Evolutionary conservation across 2,888 invertebrate species (phyloP), one percentile per base, ranked within the genome.

Genomic region (Papilio gigon): DNA sequence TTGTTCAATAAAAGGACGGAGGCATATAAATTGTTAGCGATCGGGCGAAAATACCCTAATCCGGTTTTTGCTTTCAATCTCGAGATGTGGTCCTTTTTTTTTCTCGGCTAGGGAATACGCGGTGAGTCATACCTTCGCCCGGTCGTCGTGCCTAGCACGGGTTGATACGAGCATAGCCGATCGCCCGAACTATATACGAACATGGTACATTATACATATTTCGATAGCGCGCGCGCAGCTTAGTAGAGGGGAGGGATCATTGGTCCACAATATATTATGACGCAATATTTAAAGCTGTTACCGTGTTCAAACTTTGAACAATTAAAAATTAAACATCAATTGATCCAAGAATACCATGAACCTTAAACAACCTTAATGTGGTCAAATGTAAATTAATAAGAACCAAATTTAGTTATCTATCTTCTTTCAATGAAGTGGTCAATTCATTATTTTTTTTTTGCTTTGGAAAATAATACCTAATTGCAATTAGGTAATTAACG

Each of bases 41-140:
- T 65, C 50, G 53, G 53, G 61, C 59, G 64, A 69, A 68, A 64
- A 59, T 61, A 65, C 65, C 25, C 64, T 59, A 69, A 65, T 69
- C 68, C 65, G 65, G 68, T 68, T 68, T 68, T 59, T 47, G 68
- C 68, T 59, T 40, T 64, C 59, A 59, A 63, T 68, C 64, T 69
- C 65, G 42, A 56, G 53, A 65, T 67, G 37, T 50, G 17, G 17
- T 59, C 17, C 22, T 56, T 68, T 62, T 64, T 68, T 63, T 68
- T 59, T 59, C 33, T 47, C 35, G 44, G 42, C 69, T 22, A 69
- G 65, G 69, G 69, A 65, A 69, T 69, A 69, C 69, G 64, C 37
- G 60, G 65, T 69, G 69, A 69, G 53, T 69, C 69, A 69, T 69
- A 42, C 64, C 33, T 17, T 63, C 30, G 50, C 64, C 47, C 59